Evolutionary conservation across 2,113 vertebrate species (phyloP), one percentile per base, ranked within the genome.

Genomic region (Eclectus roratus): DNA sequence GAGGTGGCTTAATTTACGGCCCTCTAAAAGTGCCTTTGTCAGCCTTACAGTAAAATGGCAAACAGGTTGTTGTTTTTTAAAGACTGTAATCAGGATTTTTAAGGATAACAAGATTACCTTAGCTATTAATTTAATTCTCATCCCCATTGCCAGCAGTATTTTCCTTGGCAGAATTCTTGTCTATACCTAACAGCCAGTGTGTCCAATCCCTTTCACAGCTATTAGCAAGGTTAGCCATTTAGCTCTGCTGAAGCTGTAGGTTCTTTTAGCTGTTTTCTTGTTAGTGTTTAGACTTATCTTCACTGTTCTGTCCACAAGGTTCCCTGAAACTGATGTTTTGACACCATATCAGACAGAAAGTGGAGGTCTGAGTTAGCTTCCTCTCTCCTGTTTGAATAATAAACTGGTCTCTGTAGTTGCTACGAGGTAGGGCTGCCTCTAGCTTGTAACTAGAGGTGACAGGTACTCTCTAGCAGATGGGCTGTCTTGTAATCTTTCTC

Each of bases 331-430:
- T 81, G 97, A 94, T 96, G 92, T 92, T 95, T 96, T 98, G 98
- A 98, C 98, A 97, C 50, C 1, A 0, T 27, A 92, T 88, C 96
- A 96, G 96, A 79, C 85, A 77, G 95, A 78, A 85, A 88, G 93
- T 43, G 55, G 94, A 94, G 72, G 93, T 61, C 80, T 53, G 91
- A 94, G 95, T 91, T 95, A 88, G 92, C 95, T 89, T 91, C 82
- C 90, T 91, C 86, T 95, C 80, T 71, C 70, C 70, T 85, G 93
- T 97, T 97, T 95, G 96, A 96, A 95, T 97, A 97, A 97, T 95
- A 97, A 98, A 97, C 97, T 96, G 98, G 97, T 95, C 90, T 91
- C 89, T 66, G 91, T 72, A 92, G 95, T 53, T 96, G 95, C 94
- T 95, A 23, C 0, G 23, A 91, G 95, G 91, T 88, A 88, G 92